phyloP scores from a whole-genome alignment of 2,113 vertebrate species.

The Platanista minor region DNA sequence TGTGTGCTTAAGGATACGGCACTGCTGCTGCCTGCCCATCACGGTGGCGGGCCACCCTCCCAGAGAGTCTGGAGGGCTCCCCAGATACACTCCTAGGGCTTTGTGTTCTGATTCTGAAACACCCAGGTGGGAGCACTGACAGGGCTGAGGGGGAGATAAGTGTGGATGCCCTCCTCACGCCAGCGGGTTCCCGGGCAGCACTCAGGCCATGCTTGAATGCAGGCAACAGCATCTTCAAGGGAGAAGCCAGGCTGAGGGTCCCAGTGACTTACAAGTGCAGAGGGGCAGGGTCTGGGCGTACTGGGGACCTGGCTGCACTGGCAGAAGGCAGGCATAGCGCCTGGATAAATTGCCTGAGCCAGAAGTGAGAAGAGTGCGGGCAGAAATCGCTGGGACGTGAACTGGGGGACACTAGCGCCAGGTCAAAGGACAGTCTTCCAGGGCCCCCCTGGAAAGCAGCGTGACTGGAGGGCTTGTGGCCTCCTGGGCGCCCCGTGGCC shows the following conservation, averaged over 20 bases:
- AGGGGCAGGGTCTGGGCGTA: neutral
- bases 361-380: neutral
- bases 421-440: neutral
- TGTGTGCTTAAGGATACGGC: accelerated
- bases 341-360: too few relatives aligned
- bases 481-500: neutral
- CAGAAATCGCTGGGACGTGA: neutral
- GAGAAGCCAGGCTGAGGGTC: neutral
- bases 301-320: neutral
- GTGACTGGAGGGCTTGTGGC: neutral
- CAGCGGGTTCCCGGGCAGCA: neutral
- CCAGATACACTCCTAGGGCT: neutral
- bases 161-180: neutral
- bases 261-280: neutral
- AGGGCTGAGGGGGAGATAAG: too few relatives aligned
- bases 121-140: accelerated
- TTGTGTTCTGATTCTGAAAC: neutral
- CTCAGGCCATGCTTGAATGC: neutral
- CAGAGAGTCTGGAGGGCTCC: neutral
- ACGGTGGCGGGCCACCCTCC: neutral
- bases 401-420: too few relatives aligned
- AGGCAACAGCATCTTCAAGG: neutral
- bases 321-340: neutral
- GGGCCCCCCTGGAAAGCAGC: accelerated
- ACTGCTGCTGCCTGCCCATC: neutral